These are phyloP conservation scores for Hydra vulgaris DNA, from an alignment of 30 jellyfish, hydroid and myxozoan species.

Conservation along the genomic window DNA sequence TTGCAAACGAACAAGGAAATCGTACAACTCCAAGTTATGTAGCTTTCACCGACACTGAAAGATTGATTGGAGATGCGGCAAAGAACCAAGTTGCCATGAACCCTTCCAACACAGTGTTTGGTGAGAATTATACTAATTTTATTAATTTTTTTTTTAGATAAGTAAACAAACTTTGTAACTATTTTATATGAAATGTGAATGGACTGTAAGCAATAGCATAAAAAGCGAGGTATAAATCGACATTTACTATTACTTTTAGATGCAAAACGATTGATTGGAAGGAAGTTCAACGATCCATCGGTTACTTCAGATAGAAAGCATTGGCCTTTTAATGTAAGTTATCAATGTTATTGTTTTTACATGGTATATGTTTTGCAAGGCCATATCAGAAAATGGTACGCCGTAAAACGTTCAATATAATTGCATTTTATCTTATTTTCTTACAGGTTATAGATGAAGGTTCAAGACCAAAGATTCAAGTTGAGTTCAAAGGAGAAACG, in stretches of 20 bases:
- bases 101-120: constrained; percentile 93
- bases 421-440: no score
- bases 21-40: constrained; percentile 98
- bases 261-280: constrained; percentile 92
- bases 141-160: no score
- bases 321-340: constrained; percentile 76
- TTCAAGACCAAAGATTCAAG: constrained; percentile 66
- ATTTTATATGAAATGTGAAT: no score
- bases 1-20: constrained; percentile 99
- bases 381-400: no score
- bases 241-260: no score
- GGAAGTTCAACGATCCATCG: constrained; percentile 45
- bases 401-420: no score
- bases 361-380: no score
- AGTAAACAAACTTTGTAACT: no score
- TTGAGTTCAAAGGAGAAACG: constrained; percentile 56
- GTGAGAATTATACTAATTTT: no score
- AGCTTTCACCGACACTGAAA: constrained; percentile 95
- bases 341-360: no score
- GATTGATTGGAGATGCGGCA: constrained; percentile 99
- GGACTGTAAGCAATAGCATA: no score
- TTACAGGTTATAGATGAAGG: constrained; percentile 62
- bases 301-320: constrained; percentile 44
- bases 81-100: constrained; percentile 93
- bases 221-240: no score